Percentiles rank a stretch among this genome's conserved stretches.
Evolutionary conservation across 53 echinoderm and acorn worm genomes (phyloP).

Genomic region (Pentamera pediparva): DNA sequence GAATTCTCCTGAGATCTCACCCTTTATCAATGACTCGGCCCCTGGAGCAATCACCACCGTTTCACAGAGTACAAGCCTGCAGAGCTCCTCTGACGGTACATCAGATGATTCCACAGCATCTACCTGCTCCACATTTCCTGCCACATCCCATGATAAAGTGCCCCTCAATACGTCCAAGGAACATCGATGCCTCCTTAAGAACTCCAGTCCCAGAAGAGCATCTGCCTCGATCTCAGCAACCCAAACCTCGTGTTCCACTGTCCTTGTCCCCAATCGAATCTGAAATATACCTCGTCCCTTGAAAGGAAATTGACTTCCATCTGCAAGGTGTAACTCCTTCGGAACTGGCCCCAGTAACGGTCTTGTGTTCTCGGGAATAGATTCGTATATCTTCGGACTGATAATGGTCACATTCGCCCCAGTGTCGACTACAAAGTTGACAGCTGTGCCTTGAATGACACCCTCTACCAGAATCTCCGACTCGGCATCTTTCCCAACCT

Average conservation of each 20-base stretch:
- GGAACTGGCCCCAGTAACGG: conserved; percentile 3
- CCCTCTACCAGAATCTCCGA: neutral
- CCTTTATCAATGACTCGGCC: neutral
- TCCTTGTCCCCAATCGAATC: neutral
- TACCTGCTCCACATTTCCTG: neutral
- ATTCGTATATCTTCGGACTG: neutral
- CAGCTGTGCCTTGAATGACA: neutral
- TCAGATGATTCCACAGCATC: neutral
- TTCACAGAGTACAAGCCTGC: conserved; percentile 16
- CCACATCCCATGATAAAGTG: neutral
- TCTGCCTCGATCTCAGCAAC: conserved; percentile 20
- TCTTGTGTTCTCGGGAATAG: neutral
- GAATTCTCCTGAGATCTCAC: neutral
- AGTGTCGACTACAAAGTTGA: conserved; percentile 29
- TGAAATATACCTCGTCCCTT: conserved; percentile 3
- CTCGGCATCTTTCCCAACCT: neutral
- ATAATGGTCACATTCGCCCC: conserved; percentile 34
- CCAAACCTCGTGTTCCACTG: conserved; percentile 28
- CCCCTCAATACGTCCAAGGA: neutral
- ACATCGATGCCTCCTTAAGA: conserved; percentile 2
- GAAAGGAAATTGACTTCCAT: conserved; percentile 5
- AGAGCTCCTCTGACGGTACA: neutral
- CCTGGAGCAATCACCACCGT: conserved; percentile 7
- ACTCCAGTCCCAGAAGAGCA: conserved; percentile 26
- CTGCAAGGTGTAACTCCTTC: conserved; percentile 7